Evolutionary conservation across 2,888 invertebrate species (phyloP), one percentile per base, ranked within the genome.

Genomic region (Drosophila demipolita): DNA sequence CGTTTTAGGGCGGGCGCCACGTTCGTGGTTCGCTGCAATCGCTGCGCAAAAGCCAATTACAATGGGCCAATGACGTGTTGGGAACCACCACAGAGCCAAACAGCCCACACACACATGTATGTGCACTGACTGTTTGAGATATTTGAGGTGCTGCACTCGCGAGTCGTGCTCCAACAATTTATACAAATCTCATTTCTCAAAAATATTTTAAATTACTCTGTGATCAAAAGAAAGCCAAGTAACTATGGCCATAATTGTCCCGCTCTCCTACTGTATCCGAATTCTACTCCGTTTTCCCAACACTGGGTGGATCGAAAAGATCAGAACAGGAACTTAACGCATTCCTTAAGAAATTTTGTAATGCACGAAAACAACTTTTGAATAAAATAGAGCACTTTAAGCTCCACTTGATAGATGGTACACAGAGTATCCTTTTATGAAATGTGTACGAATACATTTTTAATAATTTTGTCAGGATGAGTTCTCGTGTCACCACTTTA

Each of bases 1-100:
- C 87, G 85, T 79, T 73, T 83, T 52, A 45, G 40, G 58, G 55
- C 52, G 54, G 68, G 55, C 67, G 49, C 65, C 66, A 76, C 45
- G 75, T 73, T 83, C 78, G 66, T 85, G 69, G 63, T 49, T 58
- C 66, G 54, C 36, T 49, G 49, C 26, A 68, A 75, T 66, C 57
- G 55, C 59, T 62, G 53, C 55, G 59, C 40, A 50, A 59, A 53
- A 35, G 36, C 38, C 53, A 53, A 62, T 61, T 64, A 29, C 53
- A 59, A 61, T 69, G 52, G 38, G 23, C 48, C 52, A 59, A 36
- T 58, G 55, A 66, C 40, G 58, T 49, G 57, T 36, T 40, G 38
- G 49, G 45, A 50, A 36, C n/a, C 52, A 50, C 48, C 60, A 26
- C 60, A 26, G 42, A n/a, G 42, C n/a, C 15, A 26, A 17, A 32